Evolutionary conservation across 2,888 invertebrate genomes (phyloP).

Genomic region (Dichetophora obliterata): DNA sequence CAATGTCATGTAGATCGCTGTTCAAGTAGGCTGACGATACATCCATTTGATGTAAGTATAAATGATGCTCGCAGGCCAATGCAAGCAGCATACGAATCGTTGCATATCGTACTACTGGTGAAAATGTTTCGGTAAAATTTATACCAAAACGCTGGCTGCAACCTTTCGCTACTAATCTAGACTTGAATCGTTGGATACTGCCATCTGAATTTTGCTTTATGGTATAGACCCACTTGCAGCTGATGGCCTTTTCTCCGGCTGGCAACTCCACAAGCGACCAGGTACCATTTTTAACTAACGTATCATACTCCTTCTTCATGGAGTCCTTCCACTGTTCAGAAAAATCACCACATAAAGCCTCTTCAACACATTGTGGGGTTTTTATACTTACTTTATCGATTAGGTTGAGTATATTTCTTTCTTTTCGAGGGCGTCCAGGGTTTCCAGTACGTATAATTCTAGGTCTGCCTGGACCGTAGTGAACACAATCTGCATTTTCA

Average conservation of each 20-base stretch:
- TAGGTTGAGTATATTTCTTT: not conserved
- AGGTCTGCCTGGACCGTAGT: not conserved
- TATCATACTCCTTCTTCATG: conserved; percentile 45
- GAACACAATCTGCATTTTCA: not conserved
- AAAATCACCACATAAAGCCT: conserved; percentile 41
- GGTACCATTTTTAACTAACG: conserved; percentile 38
- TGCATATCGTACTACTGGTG: conserved; percentile 47
- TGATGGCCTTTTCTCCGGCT: not conserved
- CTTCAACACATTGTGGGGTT: conserved; percentile 37
- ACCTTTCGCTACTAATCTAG: not conserved
- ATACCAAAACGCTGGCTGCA: not conserved
- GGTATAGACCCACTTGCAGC: conserved; percentile 29
- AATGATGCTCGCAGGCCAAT: conserved; percentile 43
- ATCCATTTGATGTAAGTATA: conserved; percentile 49
- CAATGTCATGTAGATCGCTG: conserved; percentile 40
- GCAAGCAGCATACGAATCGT: conserved; percentile 49
- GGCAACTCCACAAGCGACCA: conserved; percentile 41
- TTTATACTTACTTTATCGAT: conserved; percentile 2
- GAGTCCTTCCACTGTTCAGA: conserved; percentile 37
- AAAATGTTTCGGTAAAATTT: conserved; percentile 41
- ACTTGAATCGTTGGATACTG: not conserved
- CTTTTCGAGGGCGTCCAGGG: not conserved
- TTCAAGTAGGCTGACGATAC: conserved; percentile 48
- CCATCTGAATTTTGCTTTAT: conserved; percentile 32
- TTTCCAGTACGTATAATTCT: conserved; percentile 8